phyloP scores from a whole-genome alignment of 2,113 vertebrate genomes.

The Equus quagga region DNA sequence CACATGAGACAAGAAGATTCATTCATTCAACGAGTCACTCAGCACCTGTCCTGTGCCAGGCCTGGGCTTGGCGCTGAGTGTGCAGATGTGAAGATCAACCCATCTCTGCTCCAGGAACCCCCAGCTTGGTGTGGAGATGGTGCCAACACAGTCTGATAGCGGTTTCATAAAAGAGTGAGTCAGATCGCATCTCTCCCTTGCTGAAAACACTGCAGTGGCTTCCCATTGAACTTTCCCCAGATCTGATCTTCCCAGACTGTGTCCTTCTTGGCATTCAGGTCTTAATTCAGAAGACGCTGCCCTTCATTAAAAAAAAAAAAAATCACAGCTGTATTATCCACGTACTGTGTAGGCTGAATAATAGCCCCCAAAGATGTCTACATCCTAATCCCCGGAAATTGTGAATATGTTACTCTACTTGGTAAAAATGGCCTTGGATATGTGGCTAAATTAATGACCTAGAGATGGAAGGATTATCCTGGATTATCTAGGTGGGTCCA shows the following conservation, averaged over 20 bases:
- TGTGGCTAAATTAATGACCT: no score
- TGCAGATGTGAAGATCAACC: background rate
- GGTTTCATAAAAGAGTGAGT: background rate
- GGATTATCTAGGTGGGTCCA: no score
- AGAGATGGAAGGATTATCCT: no score
- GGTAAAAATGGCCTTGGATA: no score
- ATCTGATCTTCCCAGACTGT: background rate
- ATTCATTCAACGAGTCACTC: background rate
- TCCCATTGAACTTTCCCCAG: background rate
- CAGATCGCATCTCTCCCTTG: background rate
- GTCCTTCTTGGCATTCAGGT: no score
- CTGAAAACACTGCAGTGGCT: background rate
- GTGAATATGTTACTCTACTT: no score
- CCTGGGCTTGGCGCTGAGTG: background rate
- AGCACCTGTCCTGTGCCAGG: background rate
- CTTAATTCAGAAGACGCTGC: background rate
- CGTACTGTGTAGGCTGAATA: background rate
- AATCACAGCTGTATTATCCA: background rate
- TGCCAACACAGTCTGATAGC: background rate
- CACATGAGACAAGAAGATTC: background rate
- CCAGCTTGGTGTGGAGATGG: background rate
- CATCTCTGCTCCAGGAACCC: background rate
- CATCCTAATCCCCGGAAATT: no score
- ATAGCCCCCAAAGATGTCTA: no score
- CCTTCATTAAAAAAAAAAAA: background rate